A percentile compares a stretch with the other conserved stretches of the same genome.
Conservation (phyloP, 2,113 vertebrate species). For the Neofelis nebulosa region DNA sequence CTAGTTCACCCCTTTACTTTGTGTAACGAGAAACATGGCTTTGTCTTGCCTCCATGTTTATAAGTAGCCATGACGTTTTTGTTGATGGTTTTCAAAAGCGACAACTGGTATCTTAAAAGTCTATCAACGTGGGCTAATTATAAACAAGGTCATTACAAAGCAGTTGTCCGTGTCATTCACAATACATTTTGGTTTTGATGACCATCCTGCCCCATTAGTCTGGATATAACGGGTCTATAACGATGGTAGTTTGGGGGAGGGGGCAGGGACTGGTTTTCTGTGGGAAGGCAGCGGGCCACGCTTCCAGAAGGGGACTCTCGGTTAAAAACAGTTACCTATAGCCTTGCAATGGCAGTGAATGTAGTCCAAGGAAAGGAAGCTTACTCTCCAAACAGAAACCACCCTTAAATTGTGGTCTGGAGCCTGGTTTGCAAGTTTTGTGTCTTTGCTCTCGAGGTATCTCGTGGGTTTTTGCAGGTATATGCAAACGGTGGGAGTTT, state of each 20-base stretch:
- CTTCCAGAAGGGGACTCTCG: too few species aligned
- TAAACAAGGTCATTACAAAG: background rate
- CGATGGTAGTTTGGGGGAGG: background rate
- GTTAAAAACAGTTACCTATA: fast-evolving
- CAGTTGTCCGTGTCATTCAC: background rate
- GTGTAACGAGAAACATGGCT: background rate
- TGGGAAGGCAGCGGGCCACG: background rate
- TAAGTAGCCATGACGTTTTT: background rate
- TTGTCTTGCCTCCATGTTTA: background rate
- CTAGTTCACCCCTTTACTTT: background rate
- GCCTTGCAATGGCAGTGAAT: background rate
- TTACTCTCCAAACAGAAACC: background rate
- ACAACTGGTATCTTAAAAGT: background rate
- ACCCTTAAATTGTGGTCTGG: background rate
- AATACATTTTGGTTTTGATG: background rate
- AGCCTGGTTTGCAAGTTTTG: background rate
- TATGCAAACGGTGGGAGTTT: background rate
- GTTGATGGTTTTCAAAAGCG: conserved; percentile 16
- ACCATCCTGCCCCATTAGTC: background rate
- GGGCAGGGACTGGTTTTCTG: fast-evolving
- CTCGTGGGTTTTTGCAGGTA: background rate
- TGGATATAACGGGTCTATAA: background rate
- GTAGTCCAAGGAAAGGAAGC: background rate
- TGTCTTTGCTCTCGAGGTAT: background rate
- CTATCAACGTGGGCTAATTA: background rate